Base-by-base conservation (phyloP, 2,888 invertebrate species). In the Teleogryllus oceanicus region DNA sequence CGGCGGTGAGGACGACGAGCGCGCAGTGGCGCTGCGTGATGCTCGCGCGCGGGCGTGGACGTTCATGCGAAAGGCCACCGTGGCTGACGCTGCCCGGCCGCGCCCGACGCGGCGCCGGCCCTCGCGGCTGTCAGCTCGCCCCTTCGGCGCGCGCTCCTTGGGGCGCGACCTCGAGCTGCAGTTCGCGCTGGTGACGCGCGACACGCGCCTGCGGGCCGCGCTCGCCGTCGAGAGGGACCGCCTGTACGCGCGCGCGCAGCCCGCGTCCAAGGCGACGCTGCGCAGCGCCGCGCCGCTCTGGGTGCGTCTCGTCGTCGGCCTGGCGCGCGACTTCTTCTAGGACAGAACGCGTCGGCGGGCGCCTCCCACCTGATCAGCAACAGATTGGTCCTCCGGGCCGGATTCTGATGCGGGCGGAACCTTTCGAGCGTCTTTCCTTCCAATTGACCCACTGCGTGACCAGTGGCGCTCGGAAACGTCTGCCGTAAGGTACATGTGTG, bases 61-160 rank as follows among this genome's bases (percentile, higher is more conserved):
- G 1, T 99, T 96, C 98, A 99, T 88, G 96, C 95, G 0, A 99
- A 99, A 88, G 99, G 99, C 0, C 88, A n/a, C n/a, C 97, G 84
- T 97, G 93, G 93, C 95, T 95, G 85, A 93, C 94, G 83, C 90
- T 93, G 5, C 92, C 93, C 0, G 89, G 91, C n/a, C n/a, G 13
- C 62, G 3, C 37, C 37, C 37, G 89, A 92, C 79, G 85, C 87
- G 2, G 88, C 91, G 75, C 98, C 98, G 0, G 92, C 91, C 85
- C 88, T 94, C 3, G 97, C 98, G 0, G 88, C 98, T 24, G 92
- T 99, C 80, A 98, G 99, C 2, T 99, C 98, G 0, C 95, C 98
- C 0, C 88, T 95, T 97, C 85, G 98, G 98, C 49, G 90, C 90
- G 83, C 90, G 98, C 80, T 98, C 98, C 0, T 96, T 97, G 0